Base-by-base conservation (phyloP, 1,140 invertebrate genomes). In the Centruroides vittatus region DNA sequence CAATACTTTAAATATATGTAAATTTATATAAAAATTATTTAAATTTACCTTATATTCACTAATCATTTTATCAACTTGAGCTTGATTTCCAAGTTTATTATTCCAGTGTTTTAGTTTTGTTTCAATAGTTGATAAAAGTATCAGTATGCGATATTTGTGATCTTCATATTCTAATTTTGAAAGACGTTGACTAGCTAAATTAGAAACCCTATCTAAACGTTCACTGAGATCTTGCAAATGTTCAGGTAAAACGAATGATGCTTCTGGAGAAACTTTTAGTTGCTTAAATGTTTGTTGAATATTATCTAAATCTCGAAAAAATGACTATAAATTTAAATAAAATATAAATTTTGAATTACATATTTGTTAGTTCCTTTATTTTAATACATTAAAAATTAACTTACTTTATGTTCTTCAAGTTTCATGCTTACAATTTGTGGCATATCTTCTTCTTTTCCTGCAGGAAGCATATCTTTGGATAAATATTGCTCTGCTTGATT, bases 51-150 rank as follows among this genome's bases (percentile, higher is more conserved):
- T 64, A 70, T 94, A 95, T 69, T 95, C 89, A 65, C 88, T 84
- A 65, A 94, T 74, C 72, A 93, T 81, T 64, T 84, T 82, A 68
- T 86, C 80, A 3, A 92, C 89, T 70, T 87, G 84, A 60, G 90
- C 84, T 68, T 90, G 82, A 9, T 79, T 76, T 13, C 89, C 89
- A 72, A 92, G 93, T 73, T 94, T 95, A 1, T 84, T 81, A 61
- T 84, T 89, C 92, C 92, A 96, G 49, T 81, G 76, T 72, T 85
- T 84, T 62, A 95, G 75, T 75, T 93, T 94, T 47, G 83, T 85
- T 77, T 95, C 91, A 49, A 92, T 86, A 55, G 91, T 77, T 70
- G 87, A 86, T 36, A 95, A 81, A 75, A 93, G 92, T 53, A 89
- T 89, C 65, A 95, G 51, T 3, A 75, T 55, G 23, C 64, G 61